Base-by-base conservation (phyloP, 2,797 vertebrate species). In the Gouania willdenowi region DNA sequence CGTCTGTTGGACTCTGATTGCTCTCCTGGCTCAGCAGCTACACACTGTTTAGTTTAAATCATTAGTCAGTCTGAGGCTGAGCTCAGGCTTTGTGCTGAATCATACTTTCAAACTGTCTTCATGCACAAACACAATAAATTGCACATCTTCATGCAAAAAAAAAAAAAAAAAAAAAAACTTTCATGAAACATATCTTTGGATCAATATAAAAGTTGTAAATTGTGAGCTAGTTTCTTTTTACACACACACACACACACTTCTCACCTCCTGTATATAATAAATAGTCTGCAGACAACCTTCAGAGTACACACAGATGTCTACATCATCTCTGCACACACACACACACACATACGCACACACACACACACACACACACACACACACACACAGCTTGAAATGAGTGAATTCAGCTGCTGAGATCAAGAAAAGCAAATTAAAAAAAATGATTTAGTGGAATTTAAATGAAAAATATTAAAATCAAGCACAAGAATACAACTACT, bases 291-390 rank as follows among this genome's bases (percentile, higher is more conserved):
- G 11, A 5, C 22, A 21, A 51, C 17, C 29, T 30, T 26, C 35
- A 35, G 26, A 10, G 22, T 7, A 7, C 39, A 38, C 24, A 26
- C 27, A 27, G 10, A 29, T 6, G 32, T 36, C 17, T 38, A 10
- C 16, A 31, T 20, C 11, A 20, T 22, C 22, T 8, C 10, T 32
- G 18, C 10, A 23, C 24, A 43, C 7, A 18, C 30, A 21, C n/a
- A n/a, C n/a, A n/a, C n/a, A 27, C 30, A 30, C 35, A 30, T 41
- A 31, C 28, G 32, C 21, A 35, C 14, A 25, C 35, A 27, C 30
- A 34, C 41, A 16, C 18, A 35, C 22, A 16, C 18, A 23, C 40
- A 39, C 25, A 34, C 26, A 33, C 16, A 3, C 25, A 19, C 6
- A 24, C 16, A 32, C 41, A 20, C 23, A 12, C n/a, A n/a, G 0